A percentile compares a stretch with the other conserved stretches of the same genome.
Conservation (phyloP, 2,113 vertebrate genomes). For the Pseudopipra pipra region DNA sequence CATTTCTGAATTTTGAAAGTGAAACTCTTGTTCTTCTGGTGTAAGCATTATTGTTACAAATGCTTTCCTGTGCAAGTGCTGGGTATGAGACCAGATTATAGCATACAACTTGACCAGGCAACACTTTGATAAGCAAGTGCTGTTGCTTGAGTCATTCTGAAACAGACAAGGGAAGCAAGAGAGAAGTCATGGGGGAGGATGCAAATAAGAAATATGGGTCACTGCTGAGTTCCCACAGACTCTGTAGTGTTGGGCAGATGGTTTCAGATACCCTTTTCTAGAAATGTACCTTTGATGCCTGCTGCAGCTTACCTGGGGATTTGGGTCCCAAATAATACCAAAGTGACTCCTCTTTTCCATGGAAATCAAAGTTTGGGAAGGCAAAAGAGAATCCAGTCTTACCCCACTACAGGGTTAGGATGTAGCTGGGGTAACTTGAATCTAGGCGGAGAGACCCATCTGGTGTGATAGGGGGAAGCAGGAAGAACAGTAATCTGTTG, state of each 20-base stretch:
- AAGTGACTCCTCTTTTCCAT: neutral
- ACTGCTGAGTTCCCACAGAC: neutral
- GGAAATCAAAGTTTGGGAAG: neutral
- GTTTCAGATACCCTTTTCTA: neutral
- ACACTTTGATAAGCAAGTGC: neutral
- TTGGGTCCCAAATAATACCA: neutral
- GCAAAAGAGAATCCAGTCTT: neutral
- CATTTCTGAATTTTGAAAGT: neutral
- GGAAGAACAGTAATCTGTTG: neutral
- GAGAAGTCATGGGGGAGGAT: neutral
- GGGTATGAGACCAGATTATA: neutral
- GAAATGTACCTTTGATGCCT: neutral
- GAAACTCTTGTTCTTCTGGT: neutral
- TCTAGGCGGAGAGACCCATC: neutral
- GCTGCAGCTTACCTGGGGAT: neutral
- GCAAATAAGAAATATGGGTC: conserved; percentile 1
- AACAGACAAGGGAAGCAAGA: conserved; percentile 21
- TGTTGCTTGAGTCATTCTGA: conserved; percentile 36
- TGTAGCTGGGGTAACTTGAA: neutral
- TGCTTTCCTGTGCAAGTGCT: neutral
- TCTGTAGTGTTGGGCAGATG: neutral
- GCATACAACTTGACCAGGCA: neutral
- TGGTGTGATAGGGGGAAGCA: neutral
- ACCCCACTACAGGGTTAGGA: neutral
- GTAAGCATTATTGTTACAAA: neutral